Base-by-base conservation (phyloP, 2,888 invertebrate genomes). In the Meandrusa payeni region DNA sequence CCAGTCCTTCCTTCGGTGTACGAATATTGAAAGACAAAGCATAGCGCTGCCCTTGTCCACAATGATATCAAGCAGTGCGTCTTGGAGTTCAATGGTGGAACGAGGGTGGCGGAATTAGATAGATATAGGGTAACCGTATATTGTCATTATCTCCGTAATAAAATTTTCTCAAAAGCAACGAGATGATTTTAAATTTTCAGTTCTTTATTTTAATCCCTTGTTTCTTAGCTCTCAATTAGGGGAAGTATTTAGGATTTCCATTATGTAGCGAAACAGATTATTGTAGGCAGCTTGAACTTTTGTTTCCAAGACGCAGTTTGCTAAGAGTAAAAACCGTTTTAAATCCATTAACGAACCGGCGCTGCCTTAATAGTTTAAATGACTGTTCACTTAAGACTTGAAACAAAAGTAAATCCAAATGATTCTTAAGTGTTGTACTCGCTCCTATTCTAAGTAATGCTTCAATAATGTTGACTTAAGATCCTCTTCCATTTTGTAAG, bases 281-380 rank as follows among this genome's bases (percentile, higher is more conserved):
- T 3, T n/a, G 15, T 1, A 15, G 15, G n/a, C 28, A 2, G 6
- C 15, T 2, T 28, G 15, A 28, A 28, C 28, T 28, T 15, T 28
- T 28, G 28, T 28, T 28, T 28, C 13, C 6, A 4, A 28, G 15
- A 15, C 28, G 15, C 28, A 7, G 15, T 28, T 28, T n/a, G 13
- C n/a, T 28, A 7, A 1, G 3, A 31, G 31, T 19, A 31, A 10
- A 31, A 19, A 17, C 29, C 5, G 9, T 29, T 17, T 29, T 17
- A 17, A 17, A 29, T 29, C 31, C 31, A 31, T 31, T 31, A 31
- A 6, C 17, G 6, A 29, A 31, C 9, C 10, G 10, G 15, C 29
- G 17, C 9, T 17, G 29, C 17, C 10, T 17, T 31, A 17, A 17
- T 31, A 31, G 9, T 17, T 17, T 6, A 17, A 31, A 31, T 13